Evolutionary conservation across 2,797 vertebrate genomes (phyloP).

Genomic region (Hippocampus kuda): DNA sequence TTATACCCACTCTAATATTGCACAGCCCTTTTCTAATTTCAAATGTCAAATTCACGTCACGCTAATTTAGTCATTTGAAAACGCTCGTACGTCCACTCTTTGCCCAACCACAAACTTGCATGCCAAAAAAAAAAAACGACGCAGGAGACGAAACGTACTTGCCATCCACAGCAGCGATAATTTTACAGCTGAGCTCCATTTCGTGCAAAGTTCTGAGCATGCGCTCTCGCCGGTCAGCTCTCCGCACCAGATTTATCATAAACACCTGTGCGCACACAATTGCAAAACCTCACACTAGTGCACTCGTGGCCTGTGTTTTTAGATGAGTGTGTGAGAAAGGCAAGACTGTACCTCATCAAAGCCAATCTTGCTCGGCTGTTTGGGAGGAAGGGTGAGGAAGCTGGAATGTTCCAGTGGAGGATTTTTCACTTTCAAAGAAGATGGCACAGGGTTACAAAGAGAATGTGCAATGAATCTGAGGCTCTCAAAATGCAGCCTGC

Average conservation of each 20-base stretch:
- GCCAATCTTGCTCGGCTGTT: constrained; percentile 85
- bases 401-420: constrained; percentile 80
- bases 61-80: neutral
- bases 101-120: neutral
- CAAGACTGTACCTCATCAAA: constrained; percentile 83
- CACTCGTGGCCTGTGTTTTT: neutral
- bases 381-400: constrained; percentile 72
- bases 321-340: constrained; percentile 7
- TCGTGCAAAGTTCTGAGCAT: constrained; percentile 73
- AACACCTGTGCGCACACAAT: constrained; percentile 71
- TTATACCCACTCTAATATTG: no score
- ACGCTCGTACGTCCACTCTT: neutral
- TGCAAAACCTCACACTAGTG: constrained; percentile 20
- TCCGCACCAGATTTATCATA: constrained; percentile 80
- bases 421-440: constrained; percentile 70
- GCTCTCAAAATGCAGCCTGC: constrained; percentile 11
- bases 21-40: neutral
- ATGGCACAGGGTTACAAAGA: constrained; percentile 30
- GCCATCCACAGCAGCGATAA: constrained; percentile 81
- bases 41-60: neutral
- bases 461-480: constrained; percentile 28
- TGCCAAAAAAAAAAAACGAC: constrained; percentile 16
- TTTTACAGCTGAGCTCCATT: constrained; percentile 73
- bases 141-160: constrained; percentile 68
- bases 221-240: constrained; percentile 72